These are phyloP conservation scores for Tholera decimalis DNA, from an alignment of 2,888 invertebrate genomes.

Conservation along the genomic window DNA sequence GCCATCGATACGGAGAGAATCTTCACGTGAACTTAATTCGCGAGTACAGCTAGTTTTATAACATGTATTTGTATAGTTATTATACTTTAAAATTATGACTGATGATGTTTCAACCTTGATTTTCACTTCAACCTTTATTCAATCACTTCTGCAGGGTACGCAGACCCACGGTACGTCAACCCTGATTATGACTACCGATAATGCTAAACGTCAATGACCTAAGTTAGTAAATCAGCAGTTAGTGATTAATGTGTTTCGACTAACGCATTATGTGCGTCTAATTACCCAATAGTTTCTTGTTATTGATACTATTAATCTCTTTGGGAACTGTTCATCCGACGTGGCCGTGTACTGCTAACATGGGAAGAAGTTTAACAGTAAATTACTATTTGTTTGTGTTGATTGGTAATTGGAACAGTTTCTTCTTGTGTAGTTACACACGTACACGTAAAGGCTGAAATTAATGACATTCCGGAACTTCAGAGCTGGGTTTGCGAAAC, in stretches of 20 bases:
- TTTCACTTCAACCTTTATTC: no score
- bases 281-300: conserved; percentile 60
- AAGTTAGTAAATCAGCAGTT: conserved; percentile 45
- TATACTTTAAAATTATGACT: background rate
- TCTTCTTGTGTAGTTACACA: background rate
- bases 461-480: conserved; percentile 4
- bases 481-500: conserved; percentile 4
- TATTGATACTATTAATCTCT: conserved; percentile 63
- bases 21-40: no score
- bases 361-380: conserved; percentile 44
- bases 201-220: conserved; percentile 25
- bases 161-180: background rate
- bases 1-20: no score
- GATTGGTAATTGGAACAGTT: conserved; percentile 25
- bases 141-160: no score
- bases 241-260: conserved; percentile 52
- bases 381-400: conserved; percentile 38
- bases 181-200: conserved; percentile 18
- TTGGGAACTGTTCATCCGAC: conserved; percentile 39
- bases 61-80: no score
- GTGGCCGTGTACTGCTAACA: conserved; percentile 33
- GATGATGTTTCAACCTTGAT: background rate
- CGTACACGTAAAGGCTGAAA: background rate
- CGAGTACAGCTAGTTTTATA: no score
- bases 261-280: conserved; percentile 50